Percentiles rank a stretch among this genome's conserved stretches.
These are phyloP conservation scores for Carlito syrichta DNA, from an alignment of 2,113 vertebrate genomes.

Conservation along the genomic window DNA sequence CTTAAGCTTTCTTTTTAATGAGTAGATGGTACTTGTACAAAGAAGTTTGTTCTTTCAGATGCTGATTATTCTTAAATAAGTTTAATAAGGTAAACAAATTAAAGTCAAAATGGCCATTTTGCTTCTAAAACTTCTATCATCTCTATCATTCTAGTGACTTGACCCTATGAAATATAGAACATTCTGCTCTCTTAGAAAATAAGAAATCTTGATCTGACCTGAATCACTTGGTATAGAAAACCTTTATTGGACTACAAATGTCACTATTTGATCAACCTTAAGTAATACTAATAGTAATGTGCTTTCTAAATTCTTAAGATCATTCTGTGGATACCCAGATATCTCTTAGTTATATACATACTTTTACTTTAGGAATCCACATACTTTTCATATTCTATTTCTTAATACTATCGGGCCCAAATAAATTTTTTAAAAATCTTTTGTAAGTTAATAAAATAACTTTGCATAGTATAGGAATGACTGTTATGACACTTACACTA, in stretches of 20 bases:
- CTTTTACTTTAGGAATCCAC: no score
- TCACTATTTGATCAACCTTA: slow-evolving; percentile 24
- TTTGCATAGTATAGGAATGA: not conserved
- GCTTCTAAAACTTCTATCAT: not conserved
- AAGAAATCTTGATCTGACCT: slow-evolving; percentile 28
- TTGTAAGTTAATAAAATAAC: not conserved
- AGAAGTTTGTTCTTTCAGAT: slow-evolving; percentile 37
- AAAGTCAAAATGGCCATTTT: not conserved
- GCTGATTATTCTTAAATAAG: not conserved
- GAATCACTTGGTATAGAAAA: not conserved
- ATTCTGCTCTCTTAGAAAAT: slow-evolving; percentile 35
- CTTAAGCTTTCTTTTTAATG: not conserved
- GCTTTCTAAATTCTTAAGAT: slow-evolving; percentile 34
- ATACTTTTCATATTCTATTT: not conserved
- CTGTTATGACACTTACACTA: not conserved
- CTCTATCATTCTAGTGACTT: not conserved
- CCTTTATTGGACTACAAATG: not conserved
- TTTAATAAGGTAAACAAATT: slow-evolving; percentile 29
- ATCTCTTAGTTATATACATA: not conserved
- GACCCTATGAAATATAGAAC: not conserved
- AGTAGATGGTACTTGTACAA: not conserved
- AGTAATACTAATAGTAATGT: slow-evolving; percentile 17
- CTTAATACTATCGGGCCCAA: not conserved
- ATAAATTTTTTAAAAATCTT: slow-evolving; percentile 17
- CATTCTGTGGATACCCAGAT: not conserved